Conservation (phyloP, 2,113 vertebrate genomes). For the Ameiurus melas region DNA sequence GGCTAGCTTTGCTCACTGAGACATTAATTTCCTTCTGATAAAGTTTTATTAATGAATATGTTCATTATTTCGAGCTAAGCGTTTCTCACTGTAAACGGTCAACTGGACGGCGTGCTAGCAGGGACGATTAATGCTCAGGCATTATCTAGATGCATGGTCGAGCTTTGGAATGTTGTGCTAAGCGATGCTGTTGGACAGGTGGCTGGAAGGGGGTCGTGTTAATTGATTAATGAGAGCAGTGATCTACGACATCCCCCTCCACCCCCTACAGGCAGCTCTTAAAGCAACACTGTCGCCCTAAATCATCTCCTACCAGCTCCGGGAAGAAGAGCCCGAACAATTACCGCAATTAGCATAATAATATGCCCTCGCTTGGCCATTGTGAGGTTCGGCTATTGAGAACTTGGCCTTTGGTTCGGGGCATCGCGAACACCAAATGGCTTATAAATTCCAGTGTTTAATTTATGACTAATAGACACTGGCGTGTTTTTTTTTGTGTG, state of each 20-base stretch:
- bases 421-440: conserved; percentile 9
- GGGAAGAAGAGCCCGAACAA: conserved; percentile 67
- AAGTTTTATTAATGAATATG: background rate
- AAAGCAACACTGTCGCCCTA: conserved; percentile 67
- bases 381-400: conserved; percentile 18
- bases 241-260: conserved; percentile 69
- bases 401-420: background rate
- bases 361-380: conserved; percentile 34
- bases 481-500: background rate
- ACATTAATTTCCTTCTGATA: background rate
- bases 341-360: conserved; percentile 73
- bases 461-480: conserved; percentile 13
- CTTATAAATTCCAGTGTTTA: conserved; percentile 13
- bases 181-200: conserved; percentile 68
- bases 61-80: background rate
- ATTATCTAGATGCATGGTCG: conserved; percentile 69
- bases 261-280: conserved; percentile 55
- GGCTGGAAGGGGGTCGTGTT: conserved; percentile 64
- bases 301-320: conserved; percentile 78
- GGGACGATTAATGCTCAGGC: background rate
- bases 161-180: conserved; percentile 71
- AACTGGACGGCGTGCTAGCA: background rate
- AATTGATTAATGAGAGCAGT: conserved; percentile 78
- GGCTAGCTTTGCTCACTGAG: background rate
- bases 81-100: background rate